Conservation (phyloP, 2,888 invertebrate species). For the Antheraea yamamai region DNA sequence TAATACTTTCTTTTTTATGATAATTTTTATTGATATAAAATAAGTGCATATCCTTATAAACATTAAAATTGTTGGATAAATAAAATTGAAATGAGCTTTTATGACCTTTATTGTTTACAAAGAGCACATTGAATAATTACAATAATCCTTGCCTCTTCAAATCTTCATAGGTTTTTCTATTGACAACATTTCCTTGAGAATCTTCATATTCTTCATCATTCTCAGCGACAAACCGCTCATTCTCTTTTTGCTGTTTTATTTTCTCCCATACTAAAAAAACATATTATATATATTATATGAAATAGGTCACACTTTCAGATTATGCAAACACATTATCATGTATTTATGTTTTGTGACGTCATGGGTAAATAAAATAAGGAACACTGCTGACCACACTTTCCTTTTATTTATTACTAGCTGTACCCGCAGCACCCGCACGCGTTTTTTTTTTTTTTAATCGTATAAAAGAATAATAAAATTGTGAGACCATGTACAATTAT, state of each 20-base stretch:
- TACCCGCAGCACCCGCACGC: no score
- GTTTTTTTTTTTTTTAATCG: no score
- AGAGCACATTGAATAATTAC: slow-evolving; percentile 71
- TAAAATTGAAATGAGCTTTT: not conserved
- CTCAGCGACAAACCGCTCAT: slow-evolving; percentile 97
- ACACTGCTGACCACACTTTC: no score
- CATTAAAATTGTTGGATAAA: not conserved
- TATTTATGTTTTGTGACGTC: no score
- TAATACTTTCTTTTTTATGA: no score
- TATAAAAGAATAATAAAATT: no score
- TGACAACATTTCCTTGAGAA: slow-evolving; percentile 98
- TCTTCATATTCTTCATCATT: slow-evolving; percentile 99
- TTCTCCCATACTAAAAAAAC: slow-evolving; percentile 95
- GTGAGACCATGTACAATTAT: no score
- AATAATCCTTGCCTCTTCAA: slow-evolving; percentile 98
- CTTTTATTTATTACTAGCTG: no score
- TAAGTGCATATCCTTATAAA: not conserved
- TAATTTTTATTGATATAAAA: not conserved
- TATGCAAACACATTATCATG: not conserved
- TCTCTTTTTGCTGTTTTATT: slow-evolving; percentile 96
- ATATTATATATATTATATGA: not conserved
- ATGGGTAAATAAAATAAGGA: no score
- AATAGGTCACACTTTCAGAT: not conserved
- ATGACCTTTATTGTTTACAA: not conserved
- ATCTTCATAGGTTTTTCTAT: slow-evolving; percentile 98